Evolutionary conservation across 2,113 vertebrate genomes (phyloP).

Genomic region (Prionailurus bengalensis): DNA sequence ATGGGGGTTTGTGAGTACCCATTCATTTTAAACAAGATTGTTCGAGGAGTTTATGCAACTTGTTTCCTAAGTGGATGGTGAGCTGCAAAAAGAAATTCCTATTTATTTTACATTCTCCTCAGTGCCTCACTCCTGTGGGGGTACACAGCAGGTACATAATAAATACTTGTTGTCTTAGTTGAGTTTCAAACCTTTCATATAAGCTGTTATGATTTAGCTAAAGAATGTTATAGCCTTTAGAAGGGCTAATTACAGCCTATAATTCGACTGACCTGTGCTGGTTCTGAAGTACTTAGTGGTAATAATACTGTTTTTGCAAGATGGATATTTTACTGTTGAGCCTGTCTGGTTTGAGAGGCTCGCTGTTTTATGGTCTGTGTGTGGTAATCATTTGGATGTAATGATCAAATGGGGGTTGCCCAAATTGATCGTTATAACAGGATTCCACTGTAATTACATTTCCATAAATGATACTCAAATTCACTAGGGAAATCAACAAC

Average conservation of each 20-base stretch:
- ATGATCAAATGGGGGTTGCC: constrained; percentile 84
- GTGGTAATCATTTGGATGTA: constrained; percentile 85
- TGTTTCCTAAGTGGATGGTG: neutral
- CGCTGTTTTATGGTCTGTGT: constrained; percentile 83
- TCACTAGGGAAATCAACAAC: constrained; percentile 84
- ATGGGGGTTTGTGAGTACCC: neutral
- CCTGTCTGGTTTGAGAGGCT: constrained; percentile 82
- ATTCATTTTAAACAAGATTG: neutral
- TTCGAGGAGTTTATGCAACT: neutral
- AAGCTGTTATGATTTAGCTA: constrained; percentile 73
- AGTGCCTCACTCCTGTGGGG: constrained; percentile 30
- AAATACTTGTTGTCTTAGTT: constrained; percentile 80
- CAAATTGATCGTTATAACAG: constrained; percentile 85
- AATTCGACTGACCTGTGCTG: constrained; percentile 80
- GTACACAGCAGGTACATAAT: constrained; percentile 78
- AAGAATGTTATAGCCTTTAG: constrained; percentile 67
- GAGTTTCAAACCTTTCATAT: constrained; percentile 73
- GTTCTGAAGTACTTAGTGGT: constrained; percentile 79
- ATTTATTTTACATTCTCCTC: constrained; percentile 59
- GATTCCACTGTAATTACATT: constrained; percentile 87
- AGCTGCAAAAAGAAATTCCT: constrained; percentile 57
- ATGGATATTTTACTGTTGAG: constrained; percentile 82
- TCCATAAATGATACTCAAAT: constrained; percentile 86
- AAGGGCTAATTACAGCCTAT: constrained; percentile 79
- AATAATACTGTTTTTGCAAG: constrained; percentile 83